Base-by-base conservation (phyloP, 2,113 vertebrate genomes). In the Anhinga rufa region DNA sequence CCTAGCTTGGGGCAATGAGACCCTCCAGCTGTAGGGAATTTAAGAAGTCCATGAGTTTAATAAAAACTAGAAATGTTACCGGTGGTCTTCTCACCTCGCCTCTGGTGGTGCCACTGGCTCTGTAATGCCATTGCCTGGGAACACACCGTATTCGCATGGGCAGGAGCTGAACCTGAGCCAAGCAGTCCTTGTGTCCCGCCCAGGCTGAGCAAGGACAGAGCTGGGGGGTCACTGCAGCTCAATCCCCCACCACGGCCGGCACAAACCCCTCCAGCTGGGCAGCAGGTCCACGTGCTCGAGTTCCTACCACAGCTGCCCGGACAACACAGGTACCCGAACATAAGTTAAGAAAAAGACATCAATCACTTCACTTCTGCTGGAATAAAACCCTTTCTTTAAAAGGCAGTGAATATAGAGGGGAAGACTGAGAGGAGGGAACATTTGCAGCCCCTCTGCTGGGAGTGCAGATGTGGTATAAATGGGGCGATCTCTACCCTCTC, bases 381-480 rank as follows among this genome's bases (percentile, higher is more conserved):
- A 76, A 97, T 60, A 85, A 95, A 93, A 65, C 5, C 68, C 78
- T 77, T 79, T 46, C 58, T 93, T 91, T n/a, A 36, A 69, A 79
- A 85, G 71, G 38, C 81, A 93, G 60, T 0, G 9, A 42, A n/a
- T 7, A 91, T 3, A 97, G 88, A 90, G 28, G 24, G n/a, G 20
- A 52, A 52, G 87, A 81, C 20, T 83, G 95, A 95, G 74, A 42
- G 26, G 20, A 78, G 55, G 76, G 93, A 88, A 36, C 78, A 28
- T 20, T 62, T 1, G 3, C 9, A 1, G 60, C 71, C 68, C 64
- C 58, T 93, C 55, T 0, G 24, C 51, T 1, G 25, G 57, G 55
- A 91, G 51, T 15, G 61, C 96, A 97, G 97, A 97, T 97, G 97
- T 93, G 97, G 12, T 18, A 52, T 95, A 76, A 96, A 95, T 84